Conservation (phyloP, 1,140 invertebrate species). For the Drosophila nasuta region DNA sequence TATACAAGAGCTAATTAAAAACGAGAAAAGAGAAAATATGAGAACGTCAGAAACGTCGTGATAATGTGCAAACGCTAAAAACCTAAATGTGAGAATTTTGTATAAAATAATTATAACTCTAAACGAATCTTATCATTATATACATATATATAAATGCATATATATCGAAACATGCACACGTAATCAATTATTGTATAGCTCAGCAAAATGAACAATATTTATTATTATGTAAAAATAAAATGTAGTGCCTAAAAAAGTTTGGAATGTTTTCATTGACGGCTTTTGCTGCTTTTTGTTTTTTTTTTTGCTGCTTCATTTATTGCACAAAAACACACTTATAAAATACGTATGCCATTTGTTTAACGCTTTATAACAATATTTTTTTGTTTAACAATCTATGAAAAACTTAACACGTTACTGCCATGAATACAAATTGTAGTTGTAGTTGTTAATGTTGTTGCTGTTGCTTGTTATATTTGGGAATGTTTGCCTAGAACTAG, state of each 20-base stretch:
- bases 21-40: constrained; percentile 24
- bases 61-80: constrained; percentile 72
- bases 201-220: constrained; percentile 80
- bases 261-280: not conserved
- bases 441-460: constrained; percentile 42
- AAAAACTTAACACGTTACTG: constrained; percentile 70
- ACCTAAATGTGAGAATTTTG: constrained; percentile 80
- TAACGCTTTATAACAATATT: constrained; percentile 34
- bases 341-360: constrained; percentile 47
- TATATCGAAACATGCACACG: constrained; percentile 31
- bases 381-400: constrained; percentile 54
- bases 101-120: constrained; percentile 76
- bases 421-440: constrained; percentile 73
- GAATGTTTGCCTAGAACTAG: constrained; percentile 73
- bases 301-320: constrained; percentile 14
- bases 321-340: constrained; percentile 49
- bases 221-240: constrained; percentile 78
- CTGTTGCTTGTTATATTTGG: constrained; percentile 46
- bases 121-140: constrained; percentile 55
- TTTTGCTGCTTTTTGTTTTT: no score
- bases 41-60: constrained; percentile 67
- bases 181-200: constrained; percentile 47
- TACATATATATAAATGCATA: constrained; percentile 29
- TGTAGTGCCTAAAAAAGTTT: constrained; percentile 69
- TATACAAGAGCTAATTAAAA: constrained; percentile 13